Base-by-base conservation (phyloP, 2,797 vertebrate species). In the Erethizon dorsatum region DNA sequence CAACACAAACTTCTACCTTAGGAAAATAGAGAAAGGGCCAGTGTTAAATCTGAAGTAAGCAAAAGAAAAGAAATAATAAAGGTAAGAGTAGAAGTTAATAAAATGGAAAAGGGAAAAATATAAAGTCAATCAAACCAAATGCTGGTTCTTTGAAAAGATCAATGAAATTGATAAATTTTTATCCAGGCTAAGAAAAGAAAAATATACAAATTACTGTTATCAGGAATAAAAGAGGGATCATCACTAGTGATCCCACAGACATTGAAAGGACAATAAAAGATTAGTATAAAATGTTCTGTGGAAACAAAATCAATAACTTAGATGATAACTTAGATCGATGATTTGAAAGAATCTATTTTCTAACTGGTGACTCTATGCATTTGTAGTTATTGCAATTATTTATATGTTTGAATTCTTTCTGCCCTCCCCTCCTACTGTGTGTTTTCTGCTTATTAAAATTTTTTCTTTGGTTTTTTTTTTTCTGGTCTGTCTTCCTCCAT, bases 361-460 rank as follows among this genome's bases (percentile, higher is more conserved):
- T 65, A 83, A 67, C n/a, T 26, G 15, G 22, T 75, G n/a, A 59
- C 6, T 87, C 78, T 90, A 83, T 67, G 57, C 2, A 69, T 65
- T 67, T 11, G 47, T 24, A 86, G 3, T 84, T 26, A 56, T 47
- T 61, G 2, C 12, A 77, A 61, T 52, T 82, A 73, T 77, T 90
- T 83, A 50, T 84, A 41, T 83, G 52, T 45, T 92, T 85, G 20
- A 82, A 90, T 65, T 45, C 57, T 78, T 83, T 94, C 26, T 90
- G 10, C 50, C 73, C 22, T 91, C 52, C 50, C 73, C 17, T 91
- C 41, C 47, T 82, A 75, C 28, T 56, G 85, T 82, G 14, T 90
- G 20, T 80, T 31, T 47, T 71, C 67, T 71, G 67, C 18, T 71
- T 20, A 22, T 8, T n/a, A 71, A 22, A 37, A 3, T 13, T 24